Conservation (phyloP, 2,113 vertebrate genomes). For the Oceanites oceanicus region DNA sequence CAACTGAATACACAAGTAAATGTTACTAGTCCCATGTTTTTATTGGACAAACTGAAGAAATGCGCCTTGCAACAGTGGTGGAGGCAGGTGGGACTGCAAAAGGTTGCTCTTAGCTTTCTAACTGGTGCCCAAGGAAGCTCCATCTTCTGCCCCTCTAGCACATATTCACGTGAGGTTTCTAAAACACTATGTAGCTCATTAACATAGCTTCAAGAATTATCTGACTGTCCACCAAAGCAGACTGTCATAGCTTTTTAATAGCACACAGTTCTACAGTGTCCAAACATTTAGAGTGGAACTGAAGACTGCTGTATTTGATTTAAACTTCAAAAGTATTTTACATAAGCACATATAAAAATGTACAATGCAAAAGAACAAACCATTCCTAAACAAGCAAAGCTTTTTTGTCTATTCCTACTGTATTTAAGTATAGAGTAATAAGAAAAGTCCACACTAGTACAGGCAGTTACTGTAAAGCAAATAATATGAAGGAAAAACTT, state of each 20-base stretch:
- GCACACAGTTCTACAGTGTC: not conserved
- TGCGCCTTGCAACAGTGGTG: not conserved
- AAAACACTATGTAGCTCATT: not conserved
- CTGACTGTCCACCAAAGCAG: not conserved
- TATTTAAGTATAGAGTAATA: not conserved
- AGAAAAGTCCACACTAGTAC: not conserved
- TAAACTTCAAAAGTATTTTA: not conserved
- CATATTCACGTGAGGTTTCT: not conserved
- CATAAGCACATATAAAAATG: not conserved
- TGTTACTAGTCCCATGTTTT: not conserved
- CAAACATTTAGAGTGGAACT: not conserved
- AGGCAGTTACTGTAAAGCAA: not conserved
- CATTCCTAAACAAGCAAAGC: not conserved
- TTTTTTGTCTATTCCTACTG: not conserved
- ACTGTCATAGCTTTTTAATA: not conserved
- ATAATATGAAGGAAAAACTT: not conserved
- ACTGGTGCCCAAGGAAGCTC: not conserved
- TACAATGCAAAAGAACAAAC: not conserved
- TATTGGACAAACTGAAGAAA: not conserved
- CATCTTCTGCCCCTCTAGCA: not conserved
- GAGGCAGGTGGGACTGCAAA: not conserved
- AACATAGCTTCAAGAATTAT: not conserved
- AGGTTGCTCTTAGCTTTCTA: not conserved
- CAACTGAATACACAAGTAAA: not conserved
- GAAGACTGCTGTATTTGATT: not conserved